Conservation (phyloP, 2,888 invertebrate genomes). For the Electrophaes corylata region DNA sequence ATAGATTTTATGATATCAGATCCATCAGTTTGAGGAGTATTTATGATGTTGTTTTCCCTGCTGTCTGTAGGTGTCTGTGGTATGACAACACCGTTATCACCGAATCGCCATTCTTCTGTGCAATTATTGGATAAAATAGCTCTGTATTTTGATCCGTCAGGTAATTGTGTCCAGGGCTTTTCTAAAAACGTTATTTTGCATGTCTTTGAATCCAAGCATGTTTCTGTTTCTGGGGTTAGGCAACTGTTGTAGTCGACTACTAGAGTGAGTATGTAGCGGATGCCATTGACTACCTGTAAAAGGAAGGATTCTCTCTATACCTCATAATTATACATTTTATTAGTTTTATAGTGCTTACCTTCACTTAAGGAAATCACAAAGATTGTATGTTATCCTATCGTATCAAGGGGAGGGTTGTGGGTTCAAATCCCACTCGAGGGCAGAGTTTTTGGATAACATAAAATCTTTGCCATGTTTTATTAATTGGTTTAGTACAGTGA, state of each 20-base stretch:
- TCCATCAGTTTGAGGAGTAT: slow-evolving; percentile 20
- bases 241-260: slow-evolving; percentile 80
- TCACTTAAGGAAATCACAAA: no score
- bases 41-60: slow-evolving; percentile 40
- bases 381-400: no score
- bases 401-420: no score
- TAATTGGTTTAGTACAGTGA: no score
- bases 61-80: slow-evolving; percentile 29
- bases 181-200: slow-evolving; percentile 87
- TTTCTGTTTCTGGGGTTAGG: slow-evolving; percentile 49
- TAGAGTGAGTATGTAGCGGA: slow-evolving; percentile 82
- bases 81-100: slow-evolving; percentile 65
- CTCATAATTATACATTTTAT: not conserved
- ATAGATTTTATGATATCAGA: slow-evolving; percentile 61
- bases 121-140: slow-evolving; percentile 87
- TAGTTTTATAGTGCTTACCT: no score
- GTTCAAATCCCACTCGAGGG: no score
- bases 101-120: slow-evolving; percentile 82
- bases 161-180: slow-evolving; percentile 86
- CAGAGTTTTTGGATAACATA: no score
- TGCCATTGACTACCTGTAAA: slow-evolving; percentile 83
- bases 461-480: no score
- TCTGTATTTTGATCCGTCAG: slow-evolving; percentile 84
- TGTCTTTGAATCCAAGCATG: slow-evolving; percentile 62
- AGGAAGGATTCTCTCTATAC: not conserved